These are phyloP conservation scores for Papilio dardanus DNA, from an alignment of 1,140 invertebrate species.

Conservation along the genomic window DNA sequence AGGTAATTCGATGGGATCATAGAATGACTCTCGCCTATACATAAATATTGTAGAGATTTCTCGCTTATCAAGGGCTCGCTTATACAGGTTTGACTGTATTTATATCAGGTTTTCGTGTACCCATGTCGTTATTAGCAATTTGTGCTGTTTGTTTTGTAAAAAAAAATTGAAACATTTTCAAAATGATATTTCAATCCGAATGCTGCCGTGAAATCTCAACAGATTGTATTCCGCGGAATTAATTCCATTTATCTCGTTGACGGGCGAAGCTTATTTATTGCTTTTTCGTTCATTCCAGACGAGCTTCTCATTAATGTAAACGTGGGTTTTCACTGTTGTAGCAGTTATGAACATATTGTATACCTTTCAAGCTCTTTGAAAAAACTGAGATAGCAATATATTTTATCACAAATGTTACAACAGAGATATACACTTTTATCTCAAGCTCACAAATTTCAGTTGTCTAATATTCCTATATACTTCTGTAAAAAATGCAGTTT, in stretches of 20 bases:
- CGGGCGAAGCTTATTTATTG: conserved; percentile 17
- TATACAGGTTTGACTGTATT: no score
- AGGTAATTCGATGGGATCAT: no score
- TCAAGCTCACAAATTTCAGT: no score
- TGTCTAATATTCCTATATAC: no score
- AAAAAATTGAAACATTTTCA: neutral
- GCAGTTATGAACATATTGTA: neutral
- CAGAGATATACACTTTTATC: no score
- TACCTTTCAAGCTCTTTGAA: neutral
- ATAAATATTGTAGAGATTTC: no score
- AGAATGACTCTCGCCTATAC: no score
- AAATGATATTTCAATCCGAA: neutral
- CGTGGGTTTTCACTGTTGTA: neutral
- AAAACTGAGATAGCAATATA: no score
- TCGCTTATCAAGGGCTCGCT: no score
- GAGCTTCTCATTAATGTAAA: conserved; percentile 5
- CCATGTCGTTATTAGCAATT: neutral
- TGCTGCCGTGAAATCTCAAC: neutral
- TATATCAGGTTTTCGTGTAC: no score
- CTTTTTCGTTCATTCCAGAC: neutral
- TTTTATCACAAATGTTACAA: no score
- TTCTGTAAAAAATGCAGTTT: no score
- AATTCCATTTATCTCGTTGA: conserved; percentile 19
- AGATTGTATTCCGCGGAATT: neutral
- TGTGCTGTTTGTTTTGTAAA: neutral